phyloP scores from a whole-genome alignment of 2,113 vertebrate species.

The Noturus placidus region DNA sequence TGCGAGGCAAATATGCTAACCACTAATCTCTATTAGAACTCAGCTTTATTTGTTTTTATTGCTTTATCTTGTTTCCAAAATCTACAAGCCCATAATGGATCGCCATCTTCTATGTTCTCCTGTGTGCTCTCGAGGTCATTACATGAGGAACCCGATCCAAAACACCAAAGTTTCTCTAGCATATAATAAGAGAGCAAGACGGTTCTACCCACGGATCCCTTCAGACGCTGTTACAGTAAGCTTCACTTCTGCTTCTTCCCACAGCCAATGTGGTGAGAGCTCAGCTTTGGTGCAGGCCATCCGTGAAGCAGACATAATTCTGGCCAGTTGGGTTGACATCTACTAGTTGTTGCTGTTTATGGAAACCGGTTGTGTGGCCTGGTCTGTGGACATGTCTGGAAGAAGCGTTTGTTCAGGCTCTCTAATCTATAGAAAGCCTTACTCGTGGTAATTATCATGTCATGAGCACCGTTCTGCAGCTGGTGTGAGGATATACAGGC shows the following conservation, averaged over 20 bases:
- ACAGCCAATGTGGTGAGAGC: constrained; percentile 37
- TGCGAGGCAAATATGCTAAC: too few relatives aligned
- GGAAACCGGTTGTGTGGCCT: constrained; percentile 32
- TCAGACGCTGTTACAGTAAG: constrained; percentile 30
- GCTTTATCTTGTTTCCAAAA: not conserved
- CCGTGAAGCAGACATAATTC: constrained; percentile 39
- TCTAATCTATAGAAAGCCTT: constrained; percentile 31
- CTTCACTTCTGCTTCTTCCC: constrained; percentile 15
- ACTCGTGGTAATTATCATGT: constrained; percentile 25
- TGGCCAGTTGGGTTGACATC: constrained; percentile 29
- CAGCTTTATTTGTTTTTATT: not conserved
- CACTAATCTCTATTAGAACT: not conserved
- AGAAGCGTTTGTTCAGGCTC: not conserved
- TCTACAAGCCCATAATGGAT: not conserved
- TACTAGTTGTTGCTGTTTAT: constrained; percentile 25
- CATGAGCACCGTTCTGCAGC: constrained; percentile 7
- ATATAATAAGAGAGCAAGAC: constrained; percentile 46
- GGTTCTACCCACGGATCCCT: constrained; percentile 26
- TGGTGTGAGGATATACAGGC: not conserved
- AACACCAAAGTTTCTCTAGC: constrained; percentile 46
- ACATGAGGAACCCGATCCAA: constrained; percentile 29
- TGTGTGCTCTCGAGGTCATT: constrained; percentile 18
- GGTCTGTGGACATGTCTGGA: constrained; percentile 31
- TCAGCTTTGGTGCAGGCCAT: constrained; percentile 39
- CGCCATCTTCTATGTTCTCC: not conserved